phyloP scores from a whole-genome alignment of 2,888 invertebrate species.

The Cetonia aurata region DNA sequence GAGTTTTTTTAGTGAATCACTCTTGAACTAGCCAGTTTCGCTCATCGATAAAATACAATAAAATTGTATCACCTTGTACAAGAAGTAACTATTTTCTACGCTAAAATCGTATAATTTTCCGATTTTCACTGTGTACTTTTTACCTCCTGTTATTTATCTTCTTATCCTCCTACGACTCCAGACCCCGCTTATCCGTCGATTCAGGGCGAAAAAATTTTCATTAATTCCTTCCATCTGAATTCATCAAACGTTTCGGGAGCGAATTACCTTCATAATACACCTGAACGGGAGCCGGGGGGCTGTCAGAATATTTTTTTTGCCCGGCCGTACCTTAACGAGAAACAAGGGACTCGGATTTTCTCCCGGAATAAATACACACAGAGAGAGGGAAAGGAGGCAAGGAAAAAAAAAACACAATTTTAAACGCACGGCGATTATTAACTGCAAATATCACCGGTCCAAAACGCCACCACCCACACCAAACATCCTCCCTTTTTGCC shows the following conservation, averaged over 20 bases:
- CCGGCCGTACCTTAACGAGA: conserved; percentile 15
- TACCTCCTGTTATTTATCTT: too few relatives aligned
- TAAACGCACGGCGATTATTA: conserved; percentile 32
- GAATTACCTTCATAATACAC: conserved; percentile 15
- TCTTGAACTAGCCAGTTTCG: too few relatives aligned
- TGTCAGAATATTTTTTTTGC: background rate
- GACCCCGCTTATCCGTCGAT: conserved; percentile 1
- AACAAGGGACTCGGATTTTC: conserved; percentile 19
- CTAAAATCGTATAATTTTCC: too few relatives aligned
- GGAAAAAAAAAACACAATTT: conserved; percentile 29
- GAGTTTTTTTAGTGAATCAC: too few relatives aligned
- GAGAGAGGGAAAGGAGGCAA: too few relatives aligned
- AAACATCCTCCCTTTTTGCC: background rate
- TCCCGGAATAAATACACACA: conserved; percentile 5
- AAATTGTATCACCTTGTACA: too few relatives aligned
- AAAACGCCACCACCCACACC: background rate
- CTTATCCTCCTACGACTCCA: too few relatives aligned
- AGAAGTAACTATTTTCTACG: too few relatives aligned
- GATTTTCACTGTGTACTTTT: too few relatives aligned
- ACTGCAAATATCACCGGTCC: conserved; percentile 30
- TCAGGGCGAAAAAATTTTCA: conserved; percentile 27
- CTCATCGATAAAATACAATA: too few relatives aligned
- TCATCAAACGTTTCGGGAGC: conserved; percentile 25
- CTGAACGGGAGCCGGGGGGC: background rate
- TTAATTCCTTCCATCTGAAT: conserved; percentile 30